Base-by-base conservation (phyloP, 2,888 invertebrate species). In the Agrochola litura region DNA sequence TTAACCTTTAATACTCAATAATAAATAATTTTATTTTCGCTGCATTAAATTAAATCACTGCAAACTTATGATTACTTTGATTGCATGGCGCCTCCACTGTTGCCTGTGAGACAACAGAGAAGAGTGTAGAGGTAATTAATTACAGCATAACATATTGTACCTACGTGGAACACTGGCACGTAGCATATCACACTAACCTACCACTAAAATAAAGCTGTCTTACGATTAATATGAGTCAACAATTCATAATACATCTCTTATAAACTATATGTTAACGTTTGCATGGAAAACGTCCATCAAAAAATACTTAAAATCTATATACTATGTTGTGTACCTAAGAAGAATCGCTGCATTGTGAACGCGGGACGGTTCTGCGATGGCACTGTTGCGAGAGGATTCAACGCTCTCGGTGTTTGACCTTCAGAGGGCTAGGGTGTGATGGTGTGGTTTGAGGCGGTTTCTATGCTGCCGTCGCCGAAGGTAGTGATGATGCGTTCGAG, bases 401-500 rank as follows among this genome's bases (percentile, higher is more conserved):
- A 46, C 70, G 67, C 61, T 54, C 77, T 76, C 52, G 70, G 37
- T 72, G 81, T 83, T 83, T 61, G 56, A 30, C 14, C 68, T 72
- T 83, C 79, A 82, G 2, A 12, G 75, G 49, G 58, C 0, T 30
- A 22, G 9, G n/a, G 86, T 41, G 73, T n/a, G 56, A 72, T 9
- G n/a, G 84, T 77, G 19, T 58, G 63, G 73, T 83, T 83, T 22
- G 19, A n/a, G 9, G n/a, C 49, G 46, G 52, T 12, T 2, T 71
- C 41, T 14, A 61, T 54, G 25, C 54, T 52, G 30, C 56, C 49
- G 25, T 61, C 30, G 37, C 88, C 91, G 91, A 98, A 97, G 79
- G 97, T 97, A 19, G 92, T 85, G 81, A 98, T 97, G 88, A 98
- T 98, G 82, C 97, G 97, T 12, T 97, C 95, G 1, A 98, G 93